Percentiles rank a stretch among this genome's conserved stretches.
Evolutionary conservation across 2,113 vertebrate species (phyloP).

Genomic region (Aptenodytes patagonicus): DNA sequence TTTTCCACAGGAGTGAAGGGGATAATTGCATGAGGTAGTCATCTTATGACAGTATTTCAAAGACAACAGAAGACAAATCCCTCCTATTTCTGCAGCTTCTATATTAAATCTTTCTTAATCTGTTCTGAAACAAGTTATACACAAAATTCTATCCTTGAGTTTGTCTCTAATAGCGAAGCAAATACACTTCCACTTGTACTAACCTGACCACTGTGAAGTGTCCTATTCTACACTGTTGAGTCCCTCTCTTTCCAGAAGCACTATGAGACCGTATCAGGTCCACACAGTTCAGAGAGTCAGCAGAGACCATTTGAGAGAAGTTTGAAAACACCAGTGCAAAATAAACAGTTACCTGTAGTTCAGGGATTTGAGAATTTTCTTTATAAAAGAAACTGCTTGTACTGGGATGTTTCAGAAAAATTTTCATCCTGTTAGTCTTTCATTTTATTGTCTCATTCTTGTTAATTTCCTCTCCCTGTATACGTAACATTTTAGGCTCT

Average conservation of each 20-base stretch:
- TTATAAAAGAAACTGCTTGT: neutral
- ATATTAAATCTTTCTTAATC: slow-evolving; percentile 19
- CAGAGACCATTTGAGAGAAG: neutral
- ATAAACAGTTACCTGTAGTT: neutral
- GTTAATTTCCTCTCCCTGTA: neutral
- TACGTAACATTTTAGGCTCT: neutral
- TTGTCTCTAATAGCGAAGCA: neutral
- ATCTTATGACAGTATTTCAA: neutral
- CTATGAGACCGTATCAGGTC: accelerated
- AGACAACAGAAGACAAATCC: slow-evolving; percentile 6
- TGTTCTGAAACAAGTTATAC: neutral
- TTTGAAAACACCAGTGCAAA: neutral
- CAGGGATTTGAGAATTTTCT: neutral
- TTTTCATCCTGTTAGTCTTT: neutral
- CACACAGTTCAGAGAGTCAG: neutral
- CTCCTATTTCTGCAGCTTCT: neutral
- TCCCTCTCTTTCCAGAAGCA: neutral
- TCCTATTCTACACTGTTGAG: neutral
- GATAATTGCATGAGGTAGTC: neutral
- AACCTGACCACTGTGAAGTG: neutral
- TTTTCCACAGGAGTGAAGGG: neutral
- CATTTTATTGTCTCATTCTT: neutral
- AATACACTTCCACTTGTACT: neutral
- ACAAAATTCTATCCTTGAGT: neutral
- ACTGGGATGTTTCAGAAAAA: neutral